phyloP scores from a whole-genome alignment of 2,797 vertebrate genomes.

The Telmatherina bonti region DNA sequence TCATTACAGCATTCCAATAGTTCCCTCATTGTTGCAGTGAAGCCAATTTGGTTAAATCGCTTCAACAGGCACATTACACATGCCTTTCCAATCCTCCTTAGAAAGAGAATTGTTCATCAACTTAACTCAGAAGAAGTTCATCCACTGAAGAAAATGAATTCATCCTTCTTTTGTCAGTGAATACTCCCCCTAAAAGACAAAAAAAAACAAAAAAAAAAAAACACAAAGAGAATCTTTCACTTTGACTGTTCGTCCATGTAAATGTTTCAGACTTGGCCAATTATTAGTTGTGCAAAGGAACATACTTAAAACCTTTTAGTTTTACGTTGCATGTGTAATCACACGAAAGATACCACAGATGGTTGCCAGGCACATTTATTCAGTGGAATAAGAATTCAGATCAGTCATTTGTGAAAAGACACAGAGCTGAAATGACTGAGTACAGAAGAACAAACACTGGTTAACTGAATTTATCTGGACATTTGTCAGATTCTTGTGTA shows the following conservation, averaged over 20 bases:
- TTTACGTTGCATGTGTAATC: constrained; percentile 55
- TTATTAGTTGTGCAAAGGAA: constrained; percentile 69
- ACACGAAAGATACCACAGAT: constrained; percentile 40
- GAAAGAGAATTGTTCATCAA: constrained; percentile 31
- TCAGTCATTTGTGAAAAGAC: constrained; percentile 62
- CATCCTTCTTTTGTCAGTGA: constrained; percentile 41
- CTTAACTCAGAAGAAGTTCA: constrained; percentile 58
- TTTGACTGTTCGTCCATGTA: constrained; percentile 73
- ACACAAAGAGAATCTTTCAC: constrained; percentile 68
- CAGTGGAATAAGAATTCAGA: constrained; percentile 66
- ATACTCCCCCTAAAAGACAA: constrained; percentile 21
- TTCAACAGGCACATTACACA: constrained; percentile 16
- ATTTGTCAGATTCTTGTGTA: constrained; percentile 1
- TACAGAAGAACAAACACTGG: not conserved
- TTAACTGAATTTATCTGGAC: not conserved
- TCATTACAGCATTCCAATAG: constrained; percentile 39
- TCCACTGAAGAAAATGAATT: constrained; percentile 61
- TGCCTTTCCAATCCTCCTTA: constrained; percentile 5
- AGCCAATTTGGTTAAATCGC: constrained; percentile 42
- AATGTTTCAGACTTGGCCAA: constrained; percentile 75
- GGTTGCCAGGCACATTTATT: constrained; percentile 69
- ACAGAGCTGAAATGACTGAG: constrained; percentile 34
- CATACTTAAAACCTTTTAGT: constrained; percentile 66
- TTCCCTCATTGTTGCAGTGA: constrained; percentile 32
- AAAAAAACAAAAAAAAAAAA: constrained; percentile 66